phyloP scores from a whole-genome alignment of 2,113 vertebrate genomes.

The Tringa solitaria region DNA sequence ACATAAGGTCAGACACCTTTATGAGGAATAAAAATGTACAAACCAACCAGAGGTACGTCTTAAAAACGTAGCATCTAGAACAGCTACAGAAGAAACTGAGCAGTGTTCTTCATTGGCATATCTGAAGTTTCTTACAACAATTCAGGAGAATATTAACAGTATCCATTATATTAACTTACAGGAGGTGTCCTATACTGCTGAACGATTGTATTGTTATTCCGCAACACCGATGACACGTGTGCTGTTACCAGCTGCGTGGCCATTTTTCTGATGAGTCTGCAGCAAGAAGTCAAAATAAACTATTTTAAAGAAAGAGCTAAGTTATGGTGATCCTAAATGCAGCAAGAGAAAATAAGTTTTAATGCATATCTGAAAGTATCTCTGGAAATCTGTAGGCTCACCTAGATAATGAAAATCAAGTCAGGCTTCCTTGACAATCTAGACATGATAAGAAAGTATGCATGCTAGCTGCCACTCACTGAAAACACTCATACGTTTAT shows the following conservation, averaged over 20 bases:
- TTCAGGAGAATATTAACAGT: neutral
- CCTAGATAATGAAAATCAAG: neutral
- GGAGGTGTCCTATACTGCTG: constrained; percentile 79
- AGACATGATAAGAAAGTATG: neutral
- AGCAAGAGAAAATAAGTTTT: neutral
- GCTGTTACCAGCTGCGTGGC: constrained; percentile 92
- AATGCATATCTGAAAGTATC: neutral
- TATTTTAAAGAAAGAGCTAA: neutral
- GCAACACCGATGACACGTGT: constrained; percentile 88
- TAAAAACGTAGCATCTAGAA: neutral
- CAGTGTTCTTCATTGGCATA: neutral
- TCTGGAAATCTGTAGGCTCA: neutral
- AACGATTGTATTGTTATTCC: constrained; percentile 73
- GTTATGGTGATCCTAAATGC: neutral
- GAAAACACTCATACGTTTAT: neutral
- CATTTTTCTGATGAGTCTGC: constrained; percentile 91
- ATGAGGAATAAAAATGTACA: neutral
- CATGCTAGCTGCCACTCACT: neutral
- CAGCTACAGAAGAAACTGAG: neutral
- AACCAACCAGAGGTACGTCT: neutral
- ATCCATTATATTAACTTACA: constrained; percentile 67
- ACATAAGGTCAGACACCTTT: neutral
- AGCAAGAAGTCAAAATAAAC: neutral
- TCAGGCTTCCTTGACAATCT: neutral
- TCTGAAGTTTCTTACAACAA: neutral